A percentile compares a stretch with the other conserved stretches of the same genome.
These are phyloP conservation scores for Cygnus olor DNA, from an alignment of 2,797 vertebrate species.

Conservation along the genomic window DNA sequence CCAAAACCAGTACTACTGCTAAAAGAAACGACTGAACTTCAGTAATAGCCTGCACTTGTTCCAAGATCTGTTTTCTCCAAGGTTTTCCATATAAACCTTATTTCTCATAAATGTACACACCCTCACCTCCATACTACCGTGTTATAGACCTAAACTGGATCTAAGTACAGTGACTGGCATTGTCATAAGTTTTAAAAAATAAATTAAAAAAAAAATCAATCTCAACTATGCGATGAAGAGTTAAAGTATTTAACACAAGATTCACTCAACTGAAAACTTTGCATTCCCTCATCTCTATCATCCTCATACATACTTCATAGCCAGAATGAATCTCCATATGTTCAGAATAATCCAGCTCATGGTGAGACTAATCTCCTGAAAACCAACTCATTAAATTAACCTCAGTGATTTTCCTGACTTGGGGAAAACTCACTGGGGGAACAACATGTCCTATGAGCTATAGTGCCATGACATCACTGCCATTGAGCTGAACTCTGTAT, in stretches of 20 bases:
- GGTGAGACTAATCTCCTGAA: conserved; percentile 46
- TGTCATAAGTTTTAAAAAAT: not conserved
- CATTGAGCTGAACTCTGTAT: not conserved
- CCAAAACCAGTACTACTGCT: not conserved
- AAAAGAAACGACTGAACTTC: not conserved
- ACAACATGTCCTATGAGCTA: not conserved
- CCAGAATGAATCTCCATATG: conserved; percentile 41
- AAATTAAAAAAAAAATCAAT: not conserved
- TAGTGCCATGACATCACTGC: not conserved
- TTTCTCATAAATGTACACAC: not conserved
- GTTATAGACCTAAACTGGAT: not conserved
- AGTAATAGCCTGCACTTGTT: not conserved
- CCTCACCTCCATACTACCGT: not conserved
- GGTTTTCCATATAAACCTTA: not conserved
- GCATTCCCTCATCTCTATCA: conserved; percentile 1
- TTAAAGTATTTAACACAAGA: not conserved
- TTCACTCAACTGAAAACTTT: not conserved
- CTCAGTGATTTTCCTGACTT: not conserved
- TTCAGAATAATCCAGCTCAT: conserved; percentile 23
- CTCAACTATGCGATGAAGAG: not conserved
- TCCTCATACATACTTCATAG: conserved; percentile 11
- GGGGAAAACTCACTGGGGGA: not conserved
- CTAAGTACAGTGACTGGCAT: not conserved
- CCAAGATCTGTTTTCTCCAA: not conserved
- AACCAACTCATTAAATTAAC: conserved; percentile 35